Conservation (phyloP, 2,888 invertebrate species). For the Rhagonycha lutea region DNA sequence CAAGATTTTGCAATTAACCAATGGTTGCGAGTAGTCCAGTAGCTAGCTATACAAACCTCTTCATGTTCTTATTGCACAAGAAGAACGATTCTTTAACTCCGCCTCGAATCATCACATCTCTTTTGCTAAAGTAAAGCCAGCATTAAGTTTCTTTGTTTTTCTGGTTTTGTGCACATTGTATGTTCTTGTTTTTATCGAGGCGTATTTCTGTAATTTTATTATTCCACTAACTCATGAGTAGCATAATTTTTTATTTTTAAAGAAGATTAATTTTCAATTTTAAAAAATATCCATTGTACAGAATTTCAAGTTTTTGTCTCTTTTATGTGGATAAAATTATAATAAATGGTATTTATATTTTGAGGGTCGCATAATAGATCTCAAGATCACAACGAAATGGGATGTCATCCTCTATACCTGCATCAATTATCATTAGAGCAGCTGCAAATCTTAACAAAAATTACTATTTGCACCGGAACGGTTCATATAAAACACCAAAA, state of each 20-base stretch:
- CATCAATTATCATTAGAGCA: conserved; percentile 26
- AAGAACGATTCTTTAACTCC: conserved; percentile 53
- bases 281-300: not conserved
- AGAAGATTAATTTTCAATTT: not conserved
- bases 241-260: conserved; percentile 7
- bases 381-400: conserved; percentile 14
- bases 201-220: conserved; percentile 19
- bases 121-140: conserved; percentile 42
- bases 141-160: conserved; percentile 39
- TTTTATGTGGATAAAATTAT: not conserved
- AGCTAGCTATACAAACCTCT: conserved; percentile 56
- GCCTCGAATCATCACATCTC: conserved; percentile 55
- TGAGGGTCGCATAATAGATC: conserved; percentile 15
- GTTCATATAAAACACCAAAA: not conserved
- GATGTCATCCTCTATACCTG: conserved; percentile 29
- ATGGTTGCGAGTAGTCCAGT: conserved; percentile 56
- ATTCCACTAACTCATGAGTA: conserved; percentile 5
- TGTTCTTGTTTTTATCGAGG: conserved; percentile 10
- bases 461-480: conserved; percentile 12
- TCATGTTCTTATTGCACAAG: conserved; percentile 54
- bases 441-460: conserved; percentile 18
- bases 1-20: conserved; percentile 42
- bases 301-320: not conserved
- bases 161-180: conserved; percentile 31
- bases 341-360: not conserved